phyloP scores from a whole-genome alignment of 2,113 vertebrate genomes.

The Pluvianellus socialis region DNA sequence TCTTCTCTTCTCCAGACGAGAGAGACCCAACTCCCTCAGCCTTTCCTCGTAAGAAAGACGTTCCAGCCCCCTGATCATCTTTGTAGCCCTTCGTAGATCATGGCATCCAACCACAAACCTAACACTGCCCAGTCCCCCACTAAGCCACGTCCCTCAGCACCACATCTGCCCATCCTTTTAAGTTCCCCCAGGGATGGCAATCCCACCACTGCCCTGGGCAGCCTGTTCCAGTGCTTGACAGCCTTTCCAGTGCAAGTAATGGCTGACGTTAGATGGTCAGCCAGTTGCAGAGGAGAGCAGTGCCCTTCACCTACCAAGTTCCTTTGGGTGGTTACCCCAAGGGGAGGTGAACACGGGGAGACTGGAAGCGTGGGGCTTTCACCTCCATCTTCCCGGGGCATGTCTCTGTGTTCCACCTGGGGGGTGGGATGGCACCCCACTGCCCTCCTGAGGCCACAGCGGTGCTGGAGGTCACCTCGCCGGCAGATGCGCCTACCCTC shows the following conservation, averaged over 20 bases:
- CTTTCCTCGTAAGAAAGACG: too few relatives aligned
- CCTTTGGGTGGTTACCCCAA: not conserved
- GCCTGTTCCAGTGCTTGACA: not conserved
- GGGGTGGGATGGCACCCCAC: rapidly evolving
- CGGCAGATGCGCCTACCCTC: not conserved
- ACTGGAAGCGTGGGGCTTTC: not conserved
- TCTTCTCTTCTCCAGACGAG: too few relatives aligned
- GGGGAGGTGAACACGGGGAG: rapidly evolving
- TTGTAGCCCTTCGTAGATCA: too few relatives aligned
- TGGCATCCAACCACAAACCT: rapidly evolving
- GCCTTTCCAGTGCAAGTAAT: not conserved
- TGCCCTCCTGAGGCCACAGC: not conserved
- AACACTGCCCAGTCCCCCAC: not conserved
- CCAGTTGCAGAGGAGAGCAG: too few relatives aligned
- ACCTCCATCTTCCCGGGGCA: not conserved
- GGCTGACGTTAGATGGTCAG: too few relatives aligned
- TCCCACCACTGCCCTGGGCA: not conserved
- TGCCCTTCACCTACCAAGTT: too few relatives aligned
- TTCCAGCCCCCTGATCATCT: too few relatives aligned
- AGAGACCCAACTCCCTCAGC: too few relatives aligned
- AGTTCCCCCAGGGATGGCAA: not conserved
- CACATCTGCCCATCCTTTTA: rapidly evolving
- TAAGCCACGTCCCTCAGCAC: rapidly evolving
- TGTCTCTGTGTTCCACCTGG: not conserved
- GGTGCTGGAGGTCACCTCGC: rapidly evolving